These are phyloP conservation scores for Acrobasis suavella DNA, from an alignment of 2,888 invertebrate genomes.

Conservation along the genomic window DNA sequence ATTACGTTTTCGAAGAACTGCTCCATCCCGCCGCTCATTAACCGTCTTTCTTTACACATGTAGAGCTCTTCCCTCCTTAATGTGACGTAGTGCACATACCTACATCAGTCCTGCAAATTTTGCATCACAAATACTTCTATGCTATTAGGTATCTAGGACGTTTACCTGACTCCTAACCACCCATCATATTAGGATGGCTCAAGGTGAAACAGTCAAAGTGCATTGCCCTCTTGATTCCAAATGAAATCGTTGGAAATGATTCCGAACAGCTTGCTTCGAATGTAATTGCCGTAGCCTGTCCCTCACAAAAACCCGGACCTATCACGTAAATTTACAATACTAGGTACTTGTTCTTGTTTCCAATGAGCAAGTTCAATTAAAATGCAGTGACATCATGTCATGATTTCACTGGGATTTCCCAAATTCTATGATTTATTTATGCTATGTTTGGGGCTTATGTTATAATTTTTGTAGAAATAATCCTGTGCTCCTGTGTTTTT, in stretches of 20 bases:
- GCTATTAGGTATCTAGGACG: not conserved
- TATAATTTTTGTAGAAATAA: too few species aligned
- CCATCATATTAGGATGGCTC: constrained; percentile 1
- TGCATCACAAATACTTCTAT: not conserved
- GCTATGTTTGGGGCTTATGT: too few species aligned
- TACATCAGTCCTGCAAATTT: not conserved
- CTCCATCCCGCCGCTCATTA: constrained; percentile 43
- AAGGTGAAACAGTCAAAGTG: constrained; percentile 19
- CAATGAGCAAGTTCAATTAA: constrained; percentile 26
- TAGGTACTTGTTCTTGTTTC: constrained; percentile 24
- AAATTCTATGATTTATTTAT: constrained; percentile 5
- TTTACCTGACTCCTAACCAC: not conserved
- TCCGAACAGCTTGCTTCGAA: constrained; percentile 36
- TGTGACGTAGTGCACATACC: constrained; percentile 24
- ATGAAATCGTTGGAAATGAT: constrained; percentile 40
- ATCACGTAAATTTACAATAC: constrained; percentile 33
- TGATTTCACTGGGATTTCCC: constrained; percentile 27
- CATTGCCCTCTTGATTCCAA: constrained; percentile 25
- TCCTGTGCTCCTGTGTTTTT: too few species aligned
- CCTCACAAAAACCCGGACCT: constrained; percentile 56
- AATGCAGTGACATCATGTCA: constrained; percentile 30
- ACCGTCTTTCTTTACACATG: constrained; percentile 40
- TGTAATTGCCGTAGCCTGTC: constrained; percentile 45
- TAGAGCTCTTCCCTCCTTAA: constrained; percentile 20
- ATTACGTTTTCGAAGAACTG: constrained; percentile 50